Conservation (phyloP, 1,140 invertebrate species). For the Drosophila mayri region DNA sequence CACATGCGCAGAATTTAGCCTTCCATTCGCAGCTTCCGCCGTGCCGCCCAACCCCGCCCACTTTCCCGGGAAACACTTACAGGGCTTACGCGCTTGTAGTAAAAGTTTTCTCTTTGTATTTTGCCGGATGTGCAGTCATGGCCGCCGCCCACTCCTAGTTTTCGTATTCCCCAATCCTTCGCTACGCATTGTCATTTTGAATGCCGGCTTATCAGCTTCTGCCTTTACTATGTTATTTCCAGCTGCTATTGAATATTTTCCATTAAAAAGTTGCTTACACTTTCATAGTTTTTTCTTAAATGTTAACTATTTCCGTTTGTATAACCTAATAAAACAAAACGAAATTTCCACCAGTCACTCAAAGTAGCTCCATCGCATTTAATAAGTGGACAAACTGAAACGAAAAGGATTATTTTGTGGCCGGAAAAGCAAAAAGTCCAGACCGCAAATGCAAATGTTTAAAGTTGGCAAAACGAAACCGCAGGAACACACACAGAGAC, state of each 20-base stretch:
- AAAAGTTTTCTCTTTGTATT: conserved; percentile 56
- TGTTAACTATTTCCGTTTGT: background rate
- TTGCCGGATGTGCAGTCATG: conserved; percentile 60
- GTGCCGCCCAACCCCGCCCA: background rate
- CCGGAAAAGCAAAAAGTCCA: conserved; percentile 21
- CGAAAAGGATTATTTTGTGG: conserved; percentile 62
- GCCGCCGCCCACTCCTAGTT: conserved; percentile 23
- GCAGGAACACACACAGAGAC: conserved; percentile 15
- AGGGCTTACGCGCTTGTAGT: conserved; percentile 71
- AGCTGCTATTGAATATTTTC: background rate
- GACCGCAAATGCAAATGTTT: conserved; percentile 67
- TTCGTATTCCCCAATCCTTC: background rate
- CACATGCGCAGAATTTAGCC: conserved; percentile 47
- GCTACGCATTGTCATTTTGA: background rate
- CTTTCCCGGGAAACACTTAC: conserved; percentile 16
- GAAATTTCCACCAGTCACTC: background rate
- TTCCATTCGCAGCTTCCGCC: conserved; percentile 12
- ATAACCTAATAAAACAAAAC: background rate
- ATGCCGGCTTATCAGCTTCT: background rate
- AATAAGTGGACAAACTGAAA: conserved; percentile 31
- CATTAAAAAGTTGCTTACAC: too few relatives aligned
- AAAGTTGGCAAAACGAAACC: conserved; percentile 52
- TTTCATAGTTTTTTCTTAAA: background rate
- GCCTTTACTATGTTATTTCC: background rate
- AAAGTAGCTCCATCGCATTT: background rate